A percentile compares a stretch with the other conserved stretches of the same genome.
These are phyloP conservation scores for Kradibia gibbosae DNA, from an alignment of 1,140 invertebrate genomes.

Conservation along the genomic window DNA sequence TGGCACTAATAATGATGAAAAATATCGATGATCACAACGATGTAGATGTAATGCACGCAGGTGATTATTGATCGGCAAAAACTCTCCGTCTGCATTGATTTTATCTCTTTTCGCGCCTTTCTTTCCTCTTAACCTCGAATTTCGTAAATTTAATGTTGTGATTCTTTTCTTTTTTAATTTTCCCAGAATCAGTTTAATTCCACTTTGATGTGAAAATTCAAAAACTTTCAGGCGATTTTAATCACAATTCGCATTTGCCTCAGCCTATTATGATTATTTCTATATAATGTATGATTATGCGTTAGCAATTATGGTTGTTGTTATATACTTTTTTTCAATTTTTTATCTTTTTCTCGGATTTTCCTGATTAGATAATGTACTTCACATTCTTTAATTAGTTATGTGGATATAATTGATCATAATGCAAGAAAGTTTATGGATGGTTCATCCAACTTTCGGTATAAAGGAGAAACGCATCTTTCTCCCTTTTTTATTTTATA, in stretches of 20 bases:
- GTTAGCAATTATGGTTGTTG: slow-evolving; percentile 14
- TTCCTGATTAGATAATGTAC: slow-evolving; percentile 15
- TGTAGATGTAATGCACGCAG: not conserved
- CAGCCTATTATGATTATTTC: not conserved
- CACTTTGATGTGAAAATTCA: not conserved
- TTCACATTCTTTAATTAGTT: not conserved
- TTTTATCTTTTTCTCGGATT: slow-evolving; percentile 16
- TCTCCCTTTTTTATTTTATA: not conserved
- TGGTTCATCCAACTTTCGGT: not conserved
- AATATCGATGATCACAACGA: slow-evolving; percentile 15
- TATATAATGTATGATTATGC: slow-evolving; percentile 14
- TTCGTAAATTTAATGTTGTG: too few species aligned
- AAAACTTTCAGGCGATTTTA: not conserved
- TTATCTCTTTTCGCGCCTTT: not conserved
- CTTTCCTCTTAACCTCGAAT: not conserved
- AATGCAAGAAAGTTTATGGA: not conserved
- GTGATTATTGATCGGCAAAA: not conserved
- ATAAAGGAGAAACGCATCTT: not conserved
- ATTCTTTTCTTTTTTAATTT: not conserved
- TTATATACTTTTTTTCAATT: slow-evolving; percentile 5
- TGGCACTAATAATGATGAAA: slow-evolving; percentile 26
- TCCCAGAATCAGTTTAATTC: not conserved
- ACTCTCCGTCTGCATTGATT: not conserved
- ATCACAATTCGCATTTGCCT: not conserved
- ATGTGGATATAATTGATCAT: not conserved